These are phyloP conservation scores for Smutsia gigantea DNA, from an alignment of 2,797 vertebrate genomes.

Conservation along the genomic window DNA sequence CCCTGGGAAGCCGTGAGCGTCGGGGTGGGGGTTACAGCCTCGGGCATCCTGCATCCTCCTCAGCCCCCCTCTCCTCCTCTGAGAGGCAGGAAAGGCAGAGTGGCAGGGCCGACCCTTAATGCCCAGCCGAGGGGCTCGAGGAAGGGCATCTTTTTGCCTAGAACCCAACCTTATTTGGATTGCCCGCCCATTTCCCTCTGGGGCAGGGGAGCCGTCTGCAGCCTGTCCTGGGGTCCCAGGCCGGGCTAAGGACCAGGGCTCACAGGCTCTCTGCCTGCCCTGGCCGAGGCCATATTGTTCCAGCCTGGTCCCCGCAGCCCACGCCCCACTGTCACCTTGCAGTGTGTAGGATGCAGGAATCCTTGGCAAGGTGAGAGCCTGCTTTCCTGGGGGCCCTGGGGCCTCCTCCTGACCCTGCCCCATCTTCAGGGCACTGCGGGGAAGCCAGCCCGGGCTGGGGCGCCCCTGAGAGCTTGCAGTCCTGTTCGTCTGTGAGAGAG, in stretches of 20 bases:
- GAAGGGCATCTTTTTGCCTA: neutral
- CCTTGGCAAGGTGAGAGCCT: neutral
- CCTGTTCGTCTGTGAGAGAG: neutral
- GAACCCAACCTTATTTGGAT: fast-evolving
- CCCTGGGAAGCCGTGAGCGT: fast-evolving
- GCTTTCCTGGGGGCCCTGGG: neutral
- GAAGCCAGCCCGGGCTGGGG: too few species aligned
- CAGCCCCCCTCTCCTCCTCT: neutral
- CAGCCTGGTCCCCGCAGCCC: neutral
- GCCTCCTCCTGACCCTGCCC: neutral
- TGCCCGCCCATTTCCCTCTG: too few species aligned
- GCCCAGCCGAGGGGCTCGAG: neutral
- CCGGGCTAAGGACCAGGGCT: too few species aligned
- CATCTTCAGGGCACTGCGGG: neutral
- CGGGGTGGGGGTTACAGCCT: neutral
- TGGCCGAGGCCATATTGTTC: neutral
- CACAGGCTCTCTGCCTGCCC: neutral
- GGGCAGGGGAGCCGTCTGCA: too few species aligned
- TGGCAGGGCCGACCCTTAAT: neutral
- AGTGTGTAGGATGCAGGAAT: neutral
- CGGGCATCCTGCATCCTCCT: fast-evolving
- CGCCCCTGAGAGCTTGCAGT: neutral
- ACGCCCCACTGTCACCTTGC: fast-evolving
- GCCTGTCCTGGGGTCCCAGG: neutral
- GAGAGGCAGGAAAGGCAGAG: neutral